Percentiles rank a stretch among this genome's conserved stretches.
Evolutionary conservation across 2,797 vertebrate genomes (phyloP).

Genomic region (Austrolebias charrua): DNA sequence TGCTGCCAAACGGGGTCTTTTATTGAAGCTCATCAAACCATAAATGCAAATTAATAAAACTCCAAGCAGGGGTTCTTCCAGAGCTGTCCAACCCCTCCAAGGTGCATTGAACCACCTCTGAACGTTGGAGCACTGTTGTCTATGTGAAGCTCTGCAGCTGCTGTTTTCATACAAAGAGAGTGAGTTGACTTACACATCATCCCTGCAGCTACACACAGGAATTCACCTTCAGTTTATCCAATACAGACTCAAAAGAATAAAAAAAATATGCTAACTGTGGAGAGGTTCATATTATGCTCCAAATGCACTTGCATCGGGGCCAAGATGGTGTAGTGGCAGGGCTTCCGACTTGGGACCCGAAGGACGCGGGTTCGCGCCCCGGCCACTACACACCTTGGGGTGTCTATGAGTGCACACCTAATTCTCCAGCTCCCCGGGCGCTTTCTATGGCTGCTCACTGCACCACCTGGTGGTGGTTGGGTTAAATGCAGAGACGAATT

Average conservation of each 20-base stretch:
- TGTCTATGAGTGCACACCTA: too few species aligned
- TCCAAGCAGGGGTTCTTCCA: slow-evolving; percentile 61
- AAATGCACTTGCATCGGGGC: too few species aligned
- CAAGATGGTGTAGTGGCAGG: too few species aligned
- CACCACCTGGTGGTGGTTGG: too few species aligned
- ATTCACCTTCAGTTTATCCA: slow-evolving; percentile 30
- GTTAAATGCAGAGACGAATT: too few species aligned
- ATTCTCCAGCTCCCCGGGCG: too few species aligned
- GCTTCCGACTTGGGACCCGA: too few species aligned
- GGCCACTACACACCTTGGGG: too few species aligned
- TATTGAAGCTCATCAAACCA: slow-evolving; percentile 56
- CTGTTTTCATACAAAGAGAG: slow-evolving; percentile 55
- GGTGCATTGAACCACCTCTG: slow-evolving; percentile 44
- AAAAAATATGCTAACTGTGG: too few species aligned
- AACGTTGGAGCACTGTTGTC: slow-evolving; percentile 66
- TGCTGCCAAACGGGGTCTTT: slow-evolving; percentile 53
- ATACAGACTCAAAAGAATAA: too few species aligned
- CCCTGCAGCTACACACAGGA: slow-evolving; percentile 12
- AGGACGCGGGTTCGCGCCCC: too few species aligned
- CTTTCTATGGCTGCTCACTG: too few species aligned
- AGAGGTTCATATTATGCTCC: background rate
- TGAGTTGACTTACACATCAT: slow-evolving; percentile 10
- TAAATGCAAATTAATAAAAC: slow-evolving; percentile 74
- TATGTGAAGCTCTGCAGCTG: slow-evolving; percentile 75
- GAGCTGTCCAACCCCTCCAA: slow-evolving; percentile 62